Evolutionary conservation across 2,113 vertebrate genomes (phyloP), one percentile per base, ranked within the genome.

Genomic region (Percina caprodes): DNA sequence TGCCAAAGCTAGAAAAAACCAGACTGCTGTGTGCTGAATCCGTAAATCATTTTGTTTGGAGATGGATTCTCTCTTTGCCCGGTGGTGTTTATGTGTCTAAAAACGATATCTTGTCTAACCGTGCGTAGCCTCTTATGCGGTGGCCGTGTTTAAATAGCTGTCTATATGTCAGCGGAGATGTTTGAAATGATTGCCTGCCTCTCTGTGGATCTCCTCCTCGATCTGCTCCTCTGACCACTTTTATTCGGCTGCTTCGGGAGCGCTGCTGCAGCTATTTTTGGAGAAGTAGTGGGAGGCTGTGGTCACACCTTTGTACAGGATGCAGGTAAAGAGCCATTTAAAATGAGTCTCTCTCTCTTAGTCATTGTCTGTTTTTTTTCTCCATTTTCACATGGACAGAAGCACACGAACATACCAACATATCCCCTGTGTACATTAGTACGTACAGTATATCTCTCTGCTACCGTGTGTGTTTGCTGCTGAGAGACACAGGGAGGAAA

Each of bases 271-370:
- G 91, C 90, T 94, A 95, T 95, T 95, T 94, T 89, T 88, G 90
- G 89, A 87, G 74, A 66, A 69, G 72, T 81, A 63, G 93, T 94
- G 88, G 94, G 93, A 93, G 91, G 91, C 84, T 88, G 91, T 81
- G 92, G 89, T 93, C 93, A 90, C 92, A 94, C 92, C 94, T 92
- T 91, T 90, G 84, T 72, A 88, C 85, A 76, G 87, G 88, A 94
- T 87, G 83, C 91, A 92, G 91, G 92, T 92, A 87, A 77, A 87
- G 82, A 88, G 89, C 55, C 75, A 24, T 91, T 91, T 81, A 83
- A 86, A 83, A 30, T 14, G 26, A 61, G 79, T 21, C n/a, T 46
- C 60, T 62, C 55, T 56, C 62, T 19, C n/a, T 39, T 19, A 33
- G 0, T 76, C 58, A 21, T 49, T 26, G 30, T 24, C 39, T 62